Base-by-base conservation (phyloP, 2,888 invertebrate genomes). In the Chrysopilus asiliformis region DNA sequence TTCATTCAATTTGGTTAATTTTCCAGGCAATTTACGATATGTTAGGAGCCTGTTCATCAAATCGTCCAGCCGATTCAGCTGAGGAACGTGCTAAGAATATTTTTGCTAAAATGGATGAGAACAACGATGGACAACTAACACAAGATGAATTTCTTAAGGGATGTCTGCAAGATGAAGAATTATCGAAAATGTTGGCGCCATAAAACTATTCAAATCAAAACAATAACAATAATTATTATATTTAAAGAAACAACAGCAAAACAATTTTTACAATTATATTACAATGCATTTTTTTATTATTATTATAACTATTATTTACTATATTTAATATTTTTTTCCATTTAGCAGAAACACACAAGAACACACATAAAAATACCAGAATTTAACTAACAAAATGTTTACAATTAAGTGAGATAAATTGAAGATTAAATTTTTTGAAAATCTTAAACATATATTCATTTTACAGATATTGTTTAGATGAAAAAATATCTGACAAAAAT, bases 101-200 rank as follows among this genome's bases (percentile, higher is more conserved):
- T 55, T 98, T 98, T 67, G 91, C 91, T 42, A 94, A 94, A 68
- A 97, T 98, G 97, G 97, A 98, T 65, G 89, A 91, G 60, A 97
- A 98, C 73, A 90, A 91, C 68, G 97, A 98, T 65, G 95, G 95
- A 42, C 93, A 94, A 65, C 75, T 95, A 57, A 93, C 93, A 47
- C 90, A 94, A 67, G 93, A 95, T 48, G 97, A 98, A 70, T 95
- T 95, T 67, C 77, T 95, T 45, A 91, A 94, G 65, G 95, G 94
- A 41, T 95, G 95, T 64, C 79, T 94, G 58, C 90, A 93, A 65
- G 94, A 94, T 59, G 91, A 91, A 66, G 90, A 91, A 64, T 71
- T 93, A 45, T 89, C 87, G 44, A 90, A 90, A 67, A 89, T 90
- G 89, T 71, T 90, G 58, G 87, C 89, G 53, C 89, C 89, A 68